Base-by-base conservation (phyloP, 2,888 invertebrate species). In the Dichetophora obliterata region DNA sequence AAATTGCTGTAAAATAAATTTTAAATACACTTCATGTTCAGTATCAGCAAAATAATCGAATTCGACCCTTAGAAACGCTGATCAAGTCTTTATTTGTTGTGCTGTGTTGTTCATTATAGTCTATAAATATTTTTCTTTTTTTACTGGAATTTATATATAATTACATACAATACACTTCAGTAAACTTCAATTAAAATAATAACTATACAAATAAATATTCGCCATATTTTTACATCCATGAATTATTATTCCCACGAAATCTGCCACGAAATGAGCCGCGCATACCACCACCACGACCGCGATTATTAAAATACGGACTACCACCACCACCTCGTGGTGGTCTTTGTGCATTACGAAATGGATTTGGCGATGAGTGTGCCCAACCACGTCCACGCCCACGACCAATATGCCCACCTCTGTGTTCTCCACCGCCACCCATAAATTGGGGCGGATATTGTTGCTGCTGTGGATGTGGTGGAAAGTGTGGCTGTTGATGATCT, bases 191-290 rank as follows among this genome's bases (percentile, higher is more conserved):
- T 48, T 27, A 14, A 50, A 5, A 16, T 57, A 27, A 24, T 43
- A 22, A 68, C n/a, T 68, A 37, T 74, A 74, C 52, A 74, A 65
- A 65, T 54, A 19, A 54, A 70, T 54, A 24, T 24, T 8, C 16
- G 61, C 1, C 24, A 31, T 3, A n/a, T 16, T 74, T 81, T 87
- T 86, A 87, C 80, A 86, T 85, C 87, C 87, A 87, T 79, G 86
- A 82, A 82, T 85, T 86, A 82, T 85, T 86, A 82, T 84, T 84
- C 48, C 88, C 89, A 81, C 89, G 87, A 84, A 88, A 89, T 79
- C 85, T 86, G 72, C 86, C 87, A 68, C 88, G 86, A 77, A 84
- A 85, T 52, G 79, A 74, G 43, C 79, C 82, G 31, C 80, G 78
- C 74, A 81, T 81, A 57, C 84, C 85, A 37, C 84, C 80, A 16